phyloP scores from a whole-genome alignment of 2,113 vertebrate species.

The Ciconia boyciana region DNA sequence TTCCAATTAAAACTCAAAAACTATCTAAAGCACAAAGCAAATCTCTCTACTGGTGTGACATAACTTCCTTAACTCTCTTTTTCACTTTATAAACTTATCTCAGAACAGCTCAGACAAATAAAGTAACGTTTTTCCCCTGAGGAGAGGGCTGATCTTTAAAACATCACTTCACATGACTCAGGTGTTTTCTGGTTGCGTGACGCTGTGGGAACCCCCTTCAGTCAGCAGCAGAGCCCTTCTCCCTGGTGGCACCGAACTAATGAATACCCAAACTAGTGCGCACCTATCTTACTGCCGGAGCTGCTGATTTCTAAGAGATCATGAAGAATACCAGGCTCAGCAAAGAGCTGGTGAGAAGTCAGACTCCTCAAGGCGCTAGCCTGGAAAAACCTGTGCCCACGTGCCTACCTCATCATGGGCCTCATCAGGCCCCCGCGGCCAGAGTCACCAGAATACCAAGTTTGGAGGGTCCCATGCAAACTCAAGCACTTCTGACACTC shows the following conservation, averaged over 20 bases:
- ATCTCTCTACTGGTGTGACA: neutral
- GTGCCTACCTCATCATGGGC: neutral
- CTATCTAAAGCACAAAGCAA: neutral
- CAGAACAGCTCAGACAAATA: neutral
- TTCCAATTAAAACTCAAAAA: neutral
- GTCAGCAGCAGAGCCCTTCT: neutral
- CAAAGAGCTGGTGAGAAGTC: neutral
- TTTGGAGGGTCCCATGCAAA: neutral
- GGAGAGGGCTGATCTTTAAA: neutral
- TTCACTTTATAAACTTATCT: neutral
- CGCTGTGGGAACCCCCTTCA: neutral
- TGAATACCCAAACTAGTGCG: rapidly evolving
- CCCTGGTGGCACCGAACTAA: too few relatives aligned
- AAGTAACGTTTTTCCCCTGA: neutral
- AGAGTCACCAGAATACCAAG: neutral
- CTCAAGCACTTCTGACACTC: neutral
- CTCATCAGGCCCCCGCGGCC: rapidly evolving
- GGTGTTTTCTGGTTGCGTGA: neutral
- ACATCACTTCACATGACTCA: neutral
- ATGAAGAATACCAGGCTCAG: neutral
- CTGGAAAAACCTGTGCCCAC: neutral
- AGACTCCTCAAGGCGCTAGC: neutral
- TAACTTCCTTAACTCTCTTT: neutral
- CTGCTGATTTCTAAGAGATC: neutral
- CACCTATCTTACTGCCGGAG: neutral